phyloP scores from a whole-genome alignment of 1,140 invertebrate species.

The Drosophila aff. region DNA sequence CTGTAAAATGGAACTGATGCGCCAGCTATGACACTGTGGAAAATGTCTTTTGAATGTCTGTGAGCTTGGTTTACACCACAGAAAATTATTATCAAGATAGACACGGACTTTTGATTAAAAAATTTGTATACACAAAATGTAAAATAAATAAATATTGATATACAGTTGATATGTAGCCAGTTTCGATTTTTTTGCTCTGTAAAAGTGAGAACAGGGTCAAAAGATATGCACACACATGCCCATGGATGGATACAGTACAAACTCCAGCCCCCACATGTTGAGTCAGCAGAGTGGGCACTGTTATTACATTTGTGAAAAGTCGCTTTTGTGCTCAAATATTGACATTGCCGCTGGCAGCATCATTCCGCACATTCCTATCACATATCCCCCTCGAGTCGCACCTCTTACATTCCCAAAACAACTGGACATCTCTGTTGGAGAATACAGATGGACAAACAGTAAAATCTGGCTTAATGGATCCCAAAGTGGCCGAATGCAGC shows the following conservation, averaged over 20 bases:
- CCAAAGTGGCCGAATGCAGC: constrained; percentile 47
- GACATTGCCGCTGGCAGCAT: constrained; percentile 41
- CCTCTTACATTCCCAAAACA: constrained; percentile 8
- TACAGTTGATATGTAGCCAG: no score
- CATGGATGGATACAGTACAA: neutral
- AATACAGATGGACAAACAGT: neutral
- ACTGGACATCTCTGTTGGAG: constrained; percentile 9
- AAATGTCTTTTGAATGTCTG: neutral
- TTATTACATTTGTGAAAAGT: constrained; percentile 48
- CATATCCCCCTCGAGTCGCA: neutral
- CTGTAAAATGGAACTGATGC: constrained; percentile 11
- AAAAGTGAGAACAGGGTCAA: constrained; percentile 3
- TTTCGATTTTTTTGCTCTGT: neutral
- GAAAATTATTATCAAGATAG: no score
- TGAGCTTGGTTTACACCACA: no score
- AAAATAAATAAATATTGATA: no score
- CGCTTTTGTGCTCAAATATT: constrained; percentile 50
- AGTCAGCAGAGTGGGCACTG: neutral
- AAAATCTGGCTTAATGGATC: constrained; percentile 58
- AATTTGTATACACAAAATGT: neutral
- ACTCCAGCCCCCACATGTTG: neutral
- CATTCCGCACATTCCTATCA: constrained; percentile 18
- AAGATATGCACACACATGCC: constrained; percentile 11
- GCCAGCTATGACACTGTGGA: neutral
- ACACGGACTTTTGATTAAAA: neutral